A percentile compares a stretch with the other conserved stretches of the same genome.
Conservation (phyloP, 2,888 invertebrate genomes). For the Eilema sororculum region DNA sequence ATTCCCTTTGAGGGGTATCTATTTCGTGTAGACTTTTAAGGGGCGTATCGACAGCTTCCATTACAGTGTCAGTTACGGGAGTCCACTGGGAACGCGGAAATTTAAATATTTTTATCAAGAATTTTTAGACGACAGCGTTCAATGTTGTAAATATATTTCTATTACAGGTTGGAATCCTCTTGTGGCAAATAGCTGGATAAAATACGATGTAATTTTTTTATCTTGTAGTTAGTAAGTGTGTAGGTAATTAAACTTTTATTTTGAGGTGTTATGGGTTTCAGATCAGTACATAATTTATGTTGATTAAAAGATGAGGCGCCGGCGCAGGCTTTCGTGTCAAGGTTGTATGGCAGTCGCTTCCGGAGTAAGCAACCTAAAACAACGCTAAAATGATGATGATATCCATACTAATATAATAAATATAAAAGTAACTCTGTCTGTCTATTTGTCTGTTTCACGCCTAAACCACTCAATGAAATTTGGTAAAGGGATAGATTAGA, state of each 20-base stretch:
- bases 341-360: too few relatives aligned
- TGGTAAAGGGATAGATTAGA: too few relatives aligned
- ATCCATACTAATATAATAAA: too few relatives aligned
- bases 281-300: too few relatives aligned
- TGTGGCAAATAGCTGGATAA: neutral
- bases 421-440: too few relatives aligned
- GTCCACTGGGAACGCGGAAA: slow-evolving; percentile 39
- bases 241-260: too few relatives aligned
- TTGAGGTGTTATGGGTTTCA: too few relatives aligned
- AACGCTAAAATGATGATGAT: too few relatives aligned
- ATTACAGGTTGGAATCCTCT: slow-evolving; percentile 1
- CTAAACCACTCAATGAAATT: too few relatives aligned
- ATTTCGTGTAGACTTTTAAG: slow-evolving; percentile 44
- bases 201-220: neutral
- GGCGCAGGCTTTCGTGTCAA: neutral
- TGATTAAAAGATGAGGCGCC: neutral
- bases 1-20: slow-evolving; percentile 55
- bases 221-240: neutral
- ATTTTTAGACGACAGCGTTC: slow-evolving; percentile 7
- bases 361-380: too few relatives aligned
- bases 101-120: slow-evolving; percentile 24
- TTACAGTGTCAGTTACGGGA: slow-evolving; percentile 53
- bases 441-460: too few relatives aligned
- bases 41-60: slow-evolving; percentile 41
- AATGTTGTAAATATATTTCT: neutral